phyloP scores from a whole-genome alignment of 2,888 invertebrate genomes.

The Machimus atricapillus region DNA sequence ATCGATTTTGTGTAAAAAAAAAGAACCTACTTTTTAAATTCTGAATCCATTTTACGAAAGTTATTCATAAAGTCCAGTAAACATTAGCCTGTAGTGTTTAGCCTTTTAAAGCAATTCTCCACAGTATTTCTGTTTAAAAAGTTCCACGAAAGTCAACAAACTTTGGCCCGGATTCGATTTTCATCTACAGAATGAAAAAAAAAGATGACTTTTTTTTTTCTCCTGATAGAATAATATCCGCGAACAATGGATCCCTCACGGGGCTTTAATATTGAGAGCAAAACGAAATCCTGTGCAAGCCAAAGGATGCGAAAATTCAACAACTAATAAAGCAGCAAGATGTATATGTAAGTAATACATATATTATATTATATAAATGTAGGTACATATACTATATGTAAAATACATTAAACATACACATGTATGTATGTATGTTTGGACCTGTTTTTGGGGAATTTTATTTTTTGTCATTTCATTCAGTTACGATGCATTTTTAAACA shows the following conservation, averaged over 20 bases:
- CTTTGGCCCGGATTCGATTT: neutral
- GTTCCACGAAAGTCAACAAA: neutral
- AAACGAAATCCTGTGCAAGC: neutral
- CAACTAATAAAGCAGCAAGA: neutral
- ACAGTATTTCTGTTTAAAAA: neutral
- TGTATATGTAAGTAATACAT: neutral
- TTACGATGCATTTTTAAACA: too few species aligned
- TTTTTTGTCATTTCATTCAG: too few species aligned
- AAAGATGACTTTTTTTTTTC: neutral
- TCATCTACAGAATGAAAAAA: neutral
- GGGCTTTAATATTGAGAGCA: neutral
- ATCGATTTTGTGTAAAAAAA: neutral
- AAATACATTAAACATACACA: too few species aligned
- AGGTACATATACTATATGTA: too few species aligned
- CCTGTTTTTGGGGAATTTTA: too few species aligned
- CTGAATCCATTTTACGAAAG: neutral
- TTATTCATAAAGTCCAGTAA: neutral
- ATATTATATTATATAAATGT: too few species aligned
- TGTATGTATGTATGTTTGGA: too few species aligned
- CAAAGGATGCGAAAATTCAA: neutral
- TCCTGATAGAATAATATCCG: neutral
- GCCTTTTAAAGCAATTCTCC: neutral
- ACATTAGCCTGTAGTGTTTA: neutral
- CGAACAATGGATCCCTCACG: neutral
- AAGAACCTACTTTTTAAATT: neutral